phyloP scores from a whole-genome alignment of 2,113 vertebrate genomes.

The Anguilla rostrata region DNA sequence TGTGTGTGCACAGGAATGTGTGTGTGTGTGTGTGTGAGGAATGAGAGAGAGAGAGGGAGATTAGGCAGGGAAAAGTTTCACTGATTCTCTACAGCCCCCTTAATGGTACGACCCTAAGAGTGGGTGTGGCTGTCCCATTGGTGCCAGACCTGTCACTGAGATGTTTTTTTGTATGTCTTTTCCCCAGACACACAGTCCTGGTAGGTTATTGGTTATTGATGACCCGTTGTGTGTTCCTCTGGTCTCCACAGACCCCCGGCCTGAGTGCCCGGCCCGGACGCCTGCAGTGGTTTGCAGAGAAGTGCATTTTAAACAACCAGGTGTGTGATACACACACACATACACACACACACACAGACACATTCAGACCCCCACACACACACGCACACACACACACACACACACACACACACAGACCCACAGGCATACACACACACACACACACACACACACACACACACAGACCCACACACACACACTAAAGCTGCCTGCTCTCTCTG shows the following conservation, averaged over 20 bases:
- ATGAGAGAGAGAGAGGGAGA: no score
- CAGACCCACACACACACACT: neutral
- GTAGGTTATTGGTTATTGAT: neutral
- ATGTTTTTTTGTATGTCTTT: no score
- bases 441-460: neutral
- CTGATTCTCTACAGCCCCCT: no score
- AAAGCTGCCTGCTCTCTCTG: slow-evolving; percentile 21
- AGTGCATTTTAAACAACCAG: slow-evolving; percentile 75
- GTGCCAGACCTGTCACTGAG: no score
- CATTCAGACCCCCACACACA: neutral
- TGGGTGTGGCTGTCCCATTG: no score
- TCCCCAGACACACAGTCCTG: no score
- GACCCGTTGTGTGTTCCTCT: neutral
- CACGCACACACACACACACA: neutral
- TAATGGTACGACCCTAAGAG: no score
- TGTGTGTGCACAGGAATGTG: neutral
- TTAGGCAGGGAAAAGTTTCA: no score
- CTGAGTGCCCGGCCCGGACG: slow-evolving; percentile 78
- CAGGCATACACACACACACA: neutral
- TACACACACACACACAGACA: slow-evolving; percentile 1
- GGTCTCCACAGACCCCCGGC: slow-evolving; percentile 82
- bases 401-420: neutral
- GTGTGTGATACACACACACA: slow-evolving; percentile 56
- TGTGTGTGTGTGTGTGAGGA: neutral
- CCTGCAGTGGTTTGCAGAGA: slow-evolving; percentile 85